Base-by-base conservation (phyloP, 92 coral and sea anemone species). In the Epizoanthus scotinus region DNA sequence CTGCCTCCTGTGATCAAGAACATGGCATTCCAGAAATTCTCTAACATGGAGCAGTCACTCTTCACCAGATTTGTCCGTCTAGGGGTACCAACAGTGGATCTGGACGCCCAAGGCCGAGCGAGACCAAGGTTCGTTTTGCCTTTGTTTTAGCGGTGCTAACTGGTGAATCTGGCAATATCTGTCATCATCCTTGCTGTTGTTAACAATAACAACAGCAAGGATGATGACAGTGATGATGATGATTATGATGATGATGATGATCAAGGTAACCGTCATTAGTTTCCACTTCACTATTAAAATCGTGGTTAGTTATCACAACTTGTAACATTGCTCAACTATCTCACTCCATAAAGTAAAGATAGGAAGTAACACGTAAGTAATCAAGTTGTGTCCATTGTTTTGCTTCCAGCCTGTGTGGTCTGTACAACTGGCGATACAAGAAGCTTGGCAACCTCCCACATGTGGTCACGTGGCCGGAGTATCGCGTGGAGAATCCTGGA, bases 11-110 rank as follows among this genome's bases (percentile, higher is more conserved):
- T 96, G 60, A 96, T 96, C 65, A 96, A 96, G 84, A 96, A 96
- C 83, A 96, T 93, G 99, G 99, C 99, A 19, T 96, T 96, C 78
- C 99, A 96, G 82, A 96, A 96, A 86, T 96, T 96, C 63, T 93
- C 98, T 54, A 96, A 96, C 93, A 96, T 96, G 99, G 99, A 96
- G 59, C 99, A 96, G 89, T 96, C 99, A 7, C 83, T 96, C 77
- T 96, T 96, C 77, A 96, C 99, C 25, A 87, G 99, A 73, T 96
- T 96, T 63, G 99, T 96, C 17, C 94, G 99, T 25, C 86, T 96
- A 61, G 96, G 99, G 5, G 99, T 96, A 5, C 97, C 99, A 6
- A 96, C 99, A 0, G 99, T 96, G 60, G 91, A 96, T 78, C 91
- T 96, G 55, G 99, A 96, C 56, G 99, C 99, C 0, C 99, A 96